These are phyloP conservation scores for Xerus rutilus DNA, from an alignment of 2,797 vertebrate species.

Conservation along the genomic window DNA sequence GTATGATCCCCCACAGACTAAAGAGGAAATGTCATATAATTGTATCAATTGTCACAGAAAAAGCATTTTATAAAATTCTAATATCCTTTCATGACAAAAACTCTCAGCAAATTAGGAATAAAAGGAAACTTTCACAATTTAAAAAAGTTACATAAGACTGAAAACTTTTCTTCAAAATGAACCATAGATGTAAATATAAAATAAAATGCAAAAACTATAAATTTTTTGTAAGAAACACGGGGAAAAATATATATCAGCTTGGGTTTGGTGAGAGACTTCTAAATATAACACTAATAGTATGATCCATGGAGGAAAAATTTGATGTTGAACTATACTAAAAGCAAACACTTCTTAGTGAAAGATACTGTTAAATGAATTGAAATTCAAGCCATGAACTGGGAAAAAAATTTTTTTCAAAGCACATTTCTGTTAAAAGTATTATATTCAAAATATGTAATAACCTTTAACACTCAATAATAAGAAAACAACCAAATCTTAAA, in stretches of 20 bases:
- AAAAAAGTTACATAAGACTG: neutral
- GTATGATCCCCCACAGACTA: neutral
- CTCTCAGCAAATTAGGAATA: neutral
- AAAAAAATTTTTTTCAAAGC: neutral
- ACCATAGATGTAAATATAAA: neutral
- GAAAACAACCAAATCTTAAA: neutral
- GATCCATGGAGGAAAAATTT: neutral
- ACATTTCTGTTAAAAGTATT: neutral
- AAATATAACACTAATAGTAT: neutral
- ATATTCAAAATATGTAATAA: neutral
- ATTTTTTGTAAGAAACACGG: neutral
- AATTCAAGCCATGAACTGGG: neutral
- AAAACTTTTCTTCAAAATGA: neutral
- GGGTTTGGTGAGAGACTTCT: neutral
- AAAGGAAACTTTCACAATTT: neutral
- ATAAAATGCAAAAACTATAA: neutral
- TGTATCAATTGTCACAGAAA: neutral
- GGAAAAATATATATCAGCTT: neutral
- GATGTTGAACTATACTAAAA: neutral
- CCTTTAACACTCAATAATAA: neutral
- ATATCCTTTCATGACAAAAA: neutral
- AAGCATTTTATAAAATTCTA: neutral
- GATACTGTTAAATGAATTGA: neutral
- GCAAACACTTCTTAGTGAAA: neutral
- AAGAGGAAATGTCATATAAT: neutral